Base-by-base conservation (phyloP, 2,888 invertebrate genomes). In the Xanthia togata region DNA sequence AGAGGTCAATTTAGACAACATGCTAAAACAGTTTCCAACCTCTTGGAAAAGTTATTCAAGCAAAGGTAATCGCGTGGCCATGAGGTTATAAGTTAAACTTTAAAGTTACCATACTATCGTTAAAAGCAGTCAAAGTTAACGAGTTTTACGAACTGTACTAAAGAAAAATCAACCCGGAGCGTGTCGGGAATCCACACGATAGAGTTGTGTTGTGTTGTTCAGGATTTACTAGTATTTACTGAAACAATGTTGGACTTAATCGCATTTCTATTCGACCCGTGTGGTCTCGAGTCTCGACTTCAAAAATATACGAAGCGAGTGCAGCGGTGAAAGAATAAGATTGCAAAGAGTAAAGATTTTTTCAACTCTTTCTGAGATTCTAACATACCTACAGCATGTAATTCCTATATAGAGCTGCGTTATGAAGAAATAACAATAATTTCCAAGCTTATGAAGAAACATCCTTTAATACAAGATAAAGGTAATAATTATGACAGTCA, bases 261-360 rank as follows among this genome's bases (percentile, higher is more conserved):
- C 53, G 69, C 73, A 73, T 84, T 73, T 69, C 57, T 64, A 71
- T 69, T 85, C 82, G 6, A 70, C 23, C 57, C 64, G 72, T 81
- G 73, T 73, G 85, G 81, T 81, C 69, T 57, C 57, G 20, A 38
- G 53, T 53, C 62, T 47, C 31, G 23, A 59, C 67, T 80, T 59
- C 70, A 67, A 76, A 70, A 76, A 73, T 65, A 75, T 47, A 73
- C 65, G 35, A 59, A 9, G 68, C 62, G 26, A 69, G 53, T 26
- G 63, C 55, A 83, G 59, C 38, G 38, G n/a, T n/a, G n/a, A n/a
- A n/a, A n/a, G n/a, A n/a, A n/a, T n/a, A n/a, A n/a, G n/a, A n/a
- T n/a, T n/a, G n/a, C n/a, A n/a, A n/a, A n/a, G 20, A 50, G 4
- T 75, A 31, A 60, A 50, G 0, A 44, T 26, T 38, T 38, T 77